These are phyloP conservation scores for Dione juno DNA, from an alignment of 2,888 invertebrate genomes.

Conservation along the genomic window DNA sequence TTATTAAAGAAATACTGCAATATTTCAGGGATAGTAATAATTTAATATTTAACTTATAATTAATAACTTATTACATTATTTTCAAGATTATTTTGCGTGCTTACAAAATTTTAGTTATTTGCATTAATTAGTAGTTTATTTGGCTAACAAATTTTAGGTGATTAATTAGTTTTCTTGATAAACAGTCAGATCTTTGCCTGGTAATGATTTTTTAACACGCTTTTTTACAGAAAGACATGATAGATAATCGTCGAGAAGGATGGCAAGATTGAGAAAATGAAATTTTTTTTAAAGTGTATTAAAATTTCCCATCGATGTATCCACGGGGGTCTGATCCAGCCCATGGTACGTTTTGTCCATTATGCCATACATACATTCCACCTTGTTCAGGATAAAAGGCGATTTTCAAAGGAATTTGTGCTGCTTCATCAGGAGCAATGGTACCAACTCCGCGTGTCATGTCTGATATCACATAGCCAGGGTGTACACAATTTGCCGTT, in stretches of 20 bases:
- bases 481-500: slow-evolving; percentile 71
- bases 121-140: too few species aligned
- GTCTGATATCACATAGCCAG: slow-evolving; percentile 74
- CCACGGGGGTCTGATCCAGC: slow-evolving; percentile 70
- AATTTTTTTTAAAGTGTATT: neutral
- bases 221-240: neutral
- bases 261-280: neutral
- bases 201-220: too few species aligned
- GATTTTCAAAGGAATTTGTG: slow-evolving; percentile 52
- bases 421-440: slow-evolving; percentile 61
- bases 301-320: slow-evolving; percentile 63
- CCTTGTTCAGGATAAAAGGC: slow-evolving; percentile 54
- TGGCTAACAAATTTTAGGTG: too few species aligned
- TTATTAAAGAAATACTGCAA: neutral
- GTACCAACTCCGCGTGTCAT: slow-evolving; percentile 71
- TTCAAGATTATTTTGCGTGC: too few species aligned
- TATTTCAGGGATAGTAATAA: too few species aligned
- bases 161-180: too few species aligned
- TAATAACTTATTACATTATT: too few species aligned
- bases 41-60: too few species aligned
- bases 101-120: too few species aligned
- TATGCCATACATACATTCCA: slow-evolving; percentile 69
- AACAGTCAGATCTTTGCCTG: too few species aligned
- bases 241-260: too few species aligned
- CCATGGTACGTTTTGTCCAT: slow-evolving; percentile 66